Evolutionary conservation across 1,140 invertebrate species (phyloP).

Genomic region (Bombus pyrosoma): DNA sequence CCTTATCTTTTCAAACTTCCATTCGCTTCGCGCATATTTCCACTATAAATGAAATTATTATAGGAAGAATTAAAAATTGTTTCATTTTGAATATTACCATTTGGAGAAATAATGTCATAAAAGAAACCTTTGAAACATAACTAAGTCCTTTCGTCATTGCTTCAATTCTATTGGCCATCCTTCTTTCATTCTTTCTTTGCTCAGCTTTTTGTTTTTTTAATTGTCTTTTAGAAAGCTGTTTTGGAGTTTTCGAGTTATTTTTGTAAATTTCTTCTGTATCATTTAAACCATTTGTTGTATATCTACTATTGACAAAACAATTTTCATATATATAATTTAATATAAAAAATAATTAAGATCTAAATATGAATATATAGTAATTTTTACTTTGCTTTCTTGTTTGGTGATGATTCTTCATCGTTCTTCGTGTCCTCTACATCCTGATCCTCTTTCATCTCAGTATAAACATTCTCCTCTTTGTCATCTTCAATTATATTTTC

Average conservation of each 20-base stretch:
- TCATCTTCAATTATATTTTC: neutral
- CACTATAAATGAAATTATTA: conserved; percentile 80
- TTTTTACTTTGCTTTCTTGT: conserved; percentile 15
- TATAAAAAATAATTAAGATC: neutral
- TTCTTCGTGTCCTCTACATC: neutral
- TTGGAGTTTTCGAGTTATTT: conserved; percentile 29
- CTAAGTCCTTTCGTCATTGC: conserved; percentile 70
- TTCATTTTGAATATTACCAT: neutral
- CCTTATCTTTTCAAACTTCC: conserved; percentile 90
- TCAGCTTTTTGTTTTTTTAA: conserved; percentile 72
- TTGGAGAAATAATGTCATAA: neutral
- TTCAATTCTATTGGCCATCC: conserved; percentile 60
- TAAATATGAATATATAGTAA: neutral
- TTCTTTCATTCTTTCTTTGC: conserved; percentile 53
- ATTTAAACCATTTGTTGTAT: neutral
- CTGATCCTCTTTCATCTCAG: neutral
- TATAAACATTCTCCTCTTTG: neutral
- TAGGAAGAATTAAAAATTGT: conserved; percentile 1
- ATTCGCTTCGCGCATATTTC: conserved; percentile 87
- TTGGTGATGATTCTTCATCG: neutral
- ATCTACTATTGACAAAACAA: neutral
- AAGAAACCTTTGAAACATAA: conserved; percentile 73
- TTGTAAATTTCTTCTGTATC: conserved; percentile 30
- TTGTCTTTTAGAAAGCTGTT: conserved; percentile 68
- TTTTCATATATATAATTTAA: neutral